Evolutionary conservation across 2,888 invertebrate species (phyloP), one percentile per base, ranked within the genome.

Genomic region (Agelastica alni): DNA sequence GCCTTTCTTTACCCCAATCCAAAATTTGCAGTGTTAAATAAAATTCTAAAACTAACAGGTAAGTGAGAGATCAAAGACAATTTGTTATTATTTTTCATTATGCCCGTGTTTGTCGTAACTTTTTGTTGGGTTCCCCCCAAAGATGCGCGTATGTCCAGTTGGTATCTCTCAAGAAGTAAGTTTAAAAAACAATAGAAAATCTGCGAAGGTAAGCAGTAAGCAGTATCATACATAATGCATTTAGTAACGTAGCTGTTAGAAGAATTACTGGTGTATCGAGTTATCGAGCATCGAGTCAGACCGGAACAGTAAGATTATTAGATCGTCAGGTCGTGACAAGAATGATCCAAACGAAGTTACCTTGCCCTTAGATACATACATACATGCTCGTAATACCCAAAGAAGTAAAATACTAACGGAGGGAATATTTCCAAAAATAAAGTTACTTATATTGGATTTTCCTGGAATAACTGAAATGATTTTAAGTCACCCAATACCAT

Each of bases 281-380:
- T 68, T 68, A 34, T 34, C 34, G 34, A 31, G 34, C 70, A 69
- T 69, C 68, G 68, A 69, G 68, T 69, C 68, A 68, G 70, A 72
- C 74, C 75, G 75, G 76, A 77, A 77, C 77, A 77, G 74, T 75
- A 72, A 71, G 75, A 75, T 77, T 77, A 77, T 76, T 77, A 74
- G 75, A 77, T 66, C 62, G 66, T 37, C 57, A 46, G 62, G 52
- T 72, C 73, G 73, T 73, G 73, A 73, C 71, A 60, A 66, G 73
- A 73, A 71, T 71, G 66, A 59, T 59, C 64, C 57, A 70, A 69
- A 69, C 67, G 69, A 63, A 70, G 69, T 70, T 71, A 71, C 70
- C 72, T 73, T 70, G 70, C 71, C 70, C 70, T 71, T 68, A 71
- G 71, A 66, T 63, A 32, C 10, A 30, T 48, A 20, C 12, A 62